phyloP scores from a whole-genome alignment of 2,113 vertebrate species.

The Leptocoma aspasia region DNA sequence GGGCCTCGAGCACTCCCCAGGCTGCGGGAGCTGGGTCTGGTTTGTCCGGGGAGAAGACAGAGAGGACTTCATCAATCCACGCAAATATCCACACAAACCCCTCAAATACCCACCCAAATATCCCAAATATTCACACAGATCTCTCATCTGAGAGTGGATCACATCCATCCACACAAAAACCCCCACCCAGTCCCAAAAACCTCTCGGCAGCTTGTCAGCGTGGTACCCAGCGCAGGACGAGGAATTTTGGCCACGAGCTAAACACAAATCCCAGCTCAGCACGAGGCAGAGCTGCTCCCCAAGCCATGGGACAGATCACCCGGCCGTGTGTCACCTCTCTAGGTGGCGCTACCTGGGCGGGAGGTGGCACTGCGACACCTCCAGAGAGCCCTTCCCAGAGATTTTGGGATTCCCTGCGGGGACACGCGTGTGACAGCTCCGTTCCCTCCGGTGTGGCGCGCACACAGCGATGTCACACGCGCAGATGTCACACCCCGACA shows the following conservation, averaged over 20 bases:
- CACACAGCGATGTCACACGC: background rate
- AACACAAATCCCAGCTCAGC: background rate
- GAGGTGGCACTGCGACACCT: too few species aligned
- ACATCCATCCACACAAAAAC: background rate
- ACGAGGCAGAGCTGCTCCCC: background rate
- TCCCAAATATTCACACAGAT: background rate
- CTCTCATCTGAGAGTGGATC: rapidly evolving
- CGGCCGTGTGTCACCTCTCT: background rate
- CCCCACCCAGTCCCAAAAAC: background rate
- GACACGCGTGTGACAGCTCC: background rate
- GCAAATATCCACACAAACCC: background rate
- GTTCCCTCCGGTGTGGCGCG: too few species aligned
- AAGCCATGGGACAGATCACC: background rate
- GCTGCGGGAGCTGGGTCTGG: background rate
- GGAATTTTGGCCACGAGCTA: background rate
- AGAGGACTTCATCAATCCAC: background rate
- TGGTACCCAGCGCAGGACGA: background rate
- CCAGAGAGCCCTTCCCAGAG: background rate
- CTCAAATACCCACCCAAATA: too few species aligned
- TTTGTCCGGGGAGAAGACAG: too few species aligned
- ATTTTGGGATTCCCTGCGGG: background rate
- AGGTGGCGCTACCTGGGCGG: background rate
- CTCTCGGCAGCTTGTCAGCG: background rate
- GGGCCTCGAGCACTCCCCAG: background rate
- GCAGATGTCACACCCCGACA: background rate